A percentile compares a stretch with the other conserved stretches of the same genome.
These are phyloP conservation scores for Zoroaster sp. DNA, from an alignment of 53 echinoderm and acorn worm genomes.

Conservation along the genomic window DNA sequence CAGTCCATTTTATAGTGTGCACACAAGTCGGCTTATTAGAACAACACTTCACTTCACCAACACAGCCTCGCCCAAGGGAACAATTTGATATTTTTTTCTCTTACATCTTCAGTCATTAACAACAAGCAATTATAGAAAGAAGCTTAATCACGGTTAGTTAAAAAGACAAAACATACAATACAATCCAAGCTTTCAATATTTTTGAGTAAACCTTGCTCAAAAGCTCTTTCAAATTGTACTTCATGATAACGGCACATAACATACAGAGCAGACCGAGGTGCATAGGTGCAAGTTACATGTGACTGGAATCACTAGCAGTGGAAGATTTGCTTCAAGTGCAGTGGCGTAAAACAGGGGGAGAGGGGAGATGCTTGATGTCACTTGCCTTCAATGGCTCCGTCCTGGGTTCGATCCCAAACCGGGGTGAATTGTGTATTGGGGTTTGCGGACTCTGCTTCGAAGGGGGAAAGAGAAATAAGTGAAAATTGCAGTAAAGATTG, in stretches of 20 bases:
- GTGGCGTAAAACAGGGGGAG: neutral
- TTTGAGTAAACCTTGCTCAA: neutral
- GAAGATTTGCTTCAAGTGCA: neutral
- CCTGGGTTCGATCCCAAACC: slow-evolving; percentile 45
- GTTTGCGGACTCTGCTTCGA: slow-evolving; percentile 18
- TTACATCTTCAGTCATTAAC: neutral
- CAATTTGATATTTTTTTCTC: no score
- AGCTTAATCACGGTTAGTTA: neutral
- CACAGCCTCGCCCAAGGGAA: no score
- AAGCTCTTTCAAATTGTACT: neutral
- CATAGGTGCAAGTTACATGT: slow-evolving; percentile 39
- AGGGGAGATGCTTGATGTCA: slow-evolving; percentile 8
- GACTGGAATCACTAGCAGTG: neutral
- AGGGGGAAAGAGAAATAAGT: slow-evolving; percentile 28
- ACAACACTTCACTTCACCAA: no score
- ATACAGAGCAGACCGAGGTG: slow-evolving; percentile 4
- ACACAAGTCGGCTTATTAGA: no score
- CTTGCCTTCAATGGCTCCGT: slow-evolving; percentile 36
- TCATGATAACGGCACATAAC: slow-evolving; percentile 11
- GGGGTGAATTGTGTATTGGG: slow-evolving; percentile 36
- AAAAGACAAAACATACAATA: neutral
- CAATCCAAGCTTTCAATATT: neutral
- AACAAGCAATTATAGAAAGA: neutral
- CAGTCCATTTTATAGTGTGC: no score
- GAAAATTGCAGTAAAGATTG: neutral